These are phyloP conservation scores for Lepus townsendii DNA, from an alignment of 2,797 vertebrate genomes.

Conservation along the genomic window DNA sequence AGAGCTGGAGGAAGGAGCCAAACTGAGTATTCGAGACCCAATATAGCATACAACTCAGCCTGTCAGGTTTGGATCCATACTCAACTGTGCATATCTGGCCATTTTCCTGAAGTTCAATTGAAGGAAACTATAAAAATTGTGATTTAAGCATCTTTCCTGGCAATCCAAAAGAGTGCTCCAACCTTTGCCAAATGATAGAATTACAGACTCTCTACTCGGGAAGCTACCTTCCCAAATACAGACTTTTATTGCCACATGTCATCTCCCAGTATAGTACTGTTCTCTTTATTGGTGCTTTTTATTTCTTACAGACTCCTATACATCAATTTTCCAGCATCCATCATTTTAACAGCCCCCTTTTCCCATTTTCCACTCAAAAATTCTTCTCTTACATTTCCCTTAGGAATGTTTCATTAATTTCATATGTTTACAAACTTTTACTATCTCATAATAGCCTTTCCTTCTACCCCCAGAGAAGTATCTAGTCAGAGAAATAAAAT, in stretches of 20 bases:
- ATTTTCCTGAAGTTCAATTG: conserved; percentile 78
- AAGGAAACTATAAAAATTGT: conserved; percentile 76
- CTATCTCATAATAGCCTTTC: conserved; percentile 38
- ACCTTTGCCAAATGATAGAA: conserved; percentile 77
- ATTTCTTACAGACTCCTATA: conserved; percentile 67
- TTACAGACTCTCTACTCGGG: conserved; percentile 71
- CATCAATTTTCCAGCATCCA: conserved; percentile 49
- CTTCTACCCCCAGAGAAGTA: conserved; percentile 33
- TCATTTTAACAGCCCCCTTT: conserved; percentile 64
- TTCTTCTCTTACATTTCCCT: conserved; percentile 51
- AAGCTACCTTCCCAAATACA: conserved; percentile 59
- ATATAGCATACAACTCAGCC: neutral
- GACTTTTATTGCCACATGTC: conserved; percentile 68
- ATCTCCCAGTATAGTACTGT: conserved; percentile 44
- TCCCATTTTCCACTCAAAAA: conserved; percentile 63
- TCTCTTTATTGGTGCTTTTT: conserved; percentile 65
- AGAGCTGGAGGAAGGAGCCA: conserved; percentile 48
- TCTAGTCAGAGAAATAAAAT: conserved; percentile 68
- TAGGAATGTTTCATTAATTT: conserved; percentile 64
- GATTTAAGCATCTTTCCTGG: conserved; percentile 81
- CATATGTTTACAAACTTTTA: conserved; percentile 72
- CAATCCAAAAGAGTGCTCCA: conserved; percentile 62
- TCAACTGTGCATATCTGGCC: conserved; percentile 63
- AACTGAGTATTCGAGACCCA: conserved; percentile 1
- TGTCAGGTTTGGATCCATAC: conserved; percentile 52